Conservation (phyloP, 2,888 invertebrate species). For the Caenorhabditis zanzibari region DNA sequence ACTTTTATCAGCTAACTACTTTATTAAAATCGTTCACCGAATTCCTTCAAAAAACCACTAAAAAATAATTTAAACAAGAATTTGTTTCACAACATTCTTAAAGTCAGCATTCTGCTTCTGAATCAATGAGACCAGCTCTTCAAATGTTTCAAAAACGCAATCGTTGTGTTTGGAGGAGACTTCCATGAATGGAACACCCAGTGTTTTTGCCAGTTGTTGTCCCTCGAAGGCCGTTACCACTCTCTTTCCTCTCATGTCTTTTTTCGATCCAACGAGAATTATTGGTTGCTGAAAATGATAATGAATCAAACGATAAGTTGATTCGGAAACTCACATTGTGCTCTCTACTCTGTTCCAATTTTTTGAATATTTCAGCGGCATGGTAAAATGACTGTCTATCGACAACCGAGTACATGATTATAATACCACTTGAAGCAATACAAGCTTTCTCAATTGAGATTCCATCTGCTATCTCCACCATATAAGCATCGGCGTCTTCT, state of each 20-base stretch:
- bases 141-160: conserved; percentile 66
- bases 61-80: conserved; percentile 27
- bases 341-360: conserved; percentile 49
- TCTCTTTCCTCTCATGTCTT: conserved; percentile 63
- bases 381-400: conserved; percentile 69
- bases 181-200: conserved; percentile 68
- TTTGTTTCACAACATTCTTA: conserved; percentile 41
- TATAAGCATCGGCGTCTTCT: conserved; percentile 60
- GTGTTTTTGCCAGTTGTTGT: conserved; percentile 61
- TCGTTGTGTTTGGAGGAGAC: conserved; percentile 71
- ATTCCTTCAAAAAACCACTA: not conserved
- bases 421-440: conserved; percentile 64
- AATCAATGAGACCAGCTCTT: conserved; percentile 59
- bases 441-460: conserved; percentile 56
- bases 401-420: conserved; percentile 68
- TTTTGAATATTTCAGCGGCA: conserved; percentile 61
- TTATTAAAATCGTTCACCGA: conserved; percentile 38
- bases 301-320: not conserved
- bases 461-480: conserved; percentile 68
- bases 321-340: conserved; percentile 55
- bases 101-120: conserved; percentile 51
- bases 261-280: conserved; percentile 67
- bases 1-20: conserved; percentile 33
- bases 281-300: conserved; percentile 62
- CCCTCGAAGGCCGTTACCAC: conserved; percentile 66